Conservation (phyloP, 2,888 invertebrate species). For the Crioceris asparagi region DNA sequence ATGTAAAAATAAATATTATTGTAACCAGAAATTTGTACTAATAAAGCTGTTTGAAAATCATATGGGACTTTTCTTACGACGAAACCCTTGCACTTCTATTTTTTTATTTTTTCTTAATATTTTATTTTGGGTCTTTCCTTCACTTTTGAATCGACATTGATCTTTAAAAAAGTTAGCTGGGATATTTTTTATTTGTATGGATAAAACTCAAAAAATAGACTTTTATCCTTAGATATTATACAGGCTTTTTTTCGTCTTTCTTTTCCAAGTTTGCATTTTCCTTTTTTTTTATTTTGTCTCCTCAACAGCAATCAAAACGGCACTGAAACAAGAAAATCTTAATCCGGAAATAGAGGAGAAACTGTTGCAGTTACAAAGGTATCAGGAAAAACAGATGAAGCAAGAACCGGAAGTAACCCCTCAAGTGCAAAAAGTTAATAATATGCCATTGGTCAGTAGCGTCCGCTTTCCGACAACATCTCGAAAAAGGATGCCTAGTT, state of each 20-base stretch:
- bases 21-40: conserved; percentile 26
- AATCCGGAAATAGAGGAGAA: conserved; percentile 91
- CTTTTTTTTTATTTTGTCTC: conserved; percentile 13
- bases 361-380: conserved; percentile 73
- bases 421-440: conserved; percentile 27
- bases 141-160: no score
- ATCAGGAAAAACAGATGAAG: conserved; percentile 74
- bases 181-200: no score
- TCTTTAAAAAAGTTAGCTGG: no score
- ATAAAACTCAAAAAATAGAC: no score
- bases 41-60: conserved; percentile 26
- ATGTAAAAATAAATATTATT: no score
- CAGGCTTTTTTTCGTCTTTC: conserved; percentile 13
- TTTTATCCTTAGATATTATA: no score
- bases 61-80: conserved; percentile 25
- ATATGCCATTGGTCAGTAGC: conserved; percentile 20
- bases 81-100: conserved; percentile 29
- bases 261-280: conserved; percentile 17
- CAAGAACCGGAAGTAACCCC: conserved; percentile 22
- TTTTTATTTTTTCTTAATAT: conserved; percentile 29
- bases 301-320: conserved; percentile 73
- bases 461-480: conserved; percentile 9
- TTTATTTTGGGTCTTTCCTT: conserved; percentile 32
- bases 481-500: conserved; percentile 33
- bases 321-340: conserved; percentile 81